phyloP scores from a whole-genome alignment of 2,888 invertebrate genomes.

The Mechanitis messenoides region DNA sequence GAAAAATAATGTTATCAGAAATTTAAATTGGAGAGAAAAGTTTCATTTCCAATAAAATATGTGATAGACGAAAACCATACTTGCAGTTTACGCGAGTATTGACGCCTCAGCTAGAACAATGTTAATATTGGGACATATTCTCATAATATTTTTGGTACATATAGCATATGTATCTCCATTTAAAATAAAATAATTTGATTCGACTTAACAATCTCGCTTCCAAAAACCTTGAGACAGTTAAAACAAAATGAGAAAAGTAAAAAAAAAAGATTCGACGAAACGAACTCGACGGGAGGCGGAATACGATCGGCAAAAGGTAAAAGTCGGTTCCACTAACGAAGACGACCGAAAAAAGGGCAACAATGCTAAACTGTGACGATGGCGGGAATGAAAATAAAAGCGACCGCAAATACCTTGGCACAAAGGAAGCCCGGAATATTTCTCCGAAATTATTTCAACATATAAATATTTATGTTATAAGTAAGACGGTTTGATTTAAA shows the following conservation, averaged over 20 bases:
- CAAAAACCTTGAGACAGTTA: slow-evolving; percentile 11
- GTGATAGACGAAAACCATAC: no score
- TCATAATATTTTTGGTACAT: no score
- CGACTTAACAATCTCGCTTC: neutral
- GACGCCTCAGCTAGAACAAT: no score
- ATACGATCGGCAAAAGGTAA: slow-evolving; percentile 37
- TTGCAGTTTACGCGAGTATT: no score
- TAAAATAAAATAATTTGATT: no score
- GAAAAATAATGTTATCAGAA: no score
- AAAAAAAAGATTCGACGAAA: slow-evolving; percentile 33
- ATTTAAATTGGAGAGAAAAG: no score
- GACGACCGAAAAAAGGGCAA: slow-evolving; percentile 49
- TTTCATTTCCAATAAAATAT: no score
- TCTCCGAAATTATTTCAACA: slow-evolving; percentile 42
- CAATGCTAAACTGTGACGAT: slow-evolving; percentile 47
- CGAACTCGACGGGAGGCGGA: slow-evolving; percentile 30
- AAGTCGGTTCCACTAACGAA: slow-evolving; percentile 43
- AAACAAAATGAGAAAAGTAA: slow-evolving; percentile 25
- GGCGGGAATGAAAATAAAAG: slow-evolving; percentile 55
- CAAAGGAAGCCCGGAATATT: slow-evolving; percentile 45
- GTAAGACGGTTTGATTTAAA: no score
- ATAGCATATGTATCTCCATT: no score
- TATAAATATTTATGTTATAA: neutral
- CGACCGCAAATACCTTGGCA: slow-evolving; percentile 33
- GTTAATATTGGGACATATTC: no score